Conservation (phyloP, 2,888 invertebrate species). For the Aporophyla lueneburgensis region DNA sequence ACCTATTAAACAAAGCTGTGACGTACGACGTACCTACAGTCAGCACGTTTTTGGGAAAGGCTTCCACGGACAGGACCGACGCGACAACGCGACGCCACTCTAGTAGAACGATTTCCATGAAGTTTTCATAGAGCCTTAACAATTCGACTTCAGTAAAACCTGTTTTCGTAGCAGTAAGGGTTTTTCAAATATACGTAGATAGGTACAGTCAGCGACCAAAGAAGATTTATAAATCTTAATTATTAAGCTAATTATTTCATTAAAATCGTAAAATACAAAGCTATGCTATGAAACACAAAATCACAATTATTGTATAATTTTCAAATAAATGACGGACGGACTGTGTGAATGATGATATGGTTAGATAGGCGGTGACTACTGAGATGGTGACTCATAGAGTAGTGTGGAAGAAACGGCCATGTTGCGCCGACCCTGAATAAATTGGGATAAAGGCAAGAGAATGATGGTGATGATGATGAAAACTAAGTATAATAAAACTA, state of each 20-base stretch:
- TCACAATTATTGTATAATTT: too few species aligned
- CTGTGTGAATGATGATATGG: too few species aligned
- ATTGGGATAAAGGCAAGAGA: too few species aligned
- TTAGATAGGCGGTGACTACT: too few species aligned
- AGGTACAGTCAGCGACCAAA: neutral
- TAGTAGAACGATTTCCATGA: neutral
- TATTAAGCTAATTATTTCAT: neutral
- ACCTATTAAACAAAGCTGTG: neutral
- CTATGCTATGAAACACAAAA: too few species aligned
- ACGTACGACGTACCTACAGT: neutral
- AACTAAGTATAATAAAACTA: too few species aligned
- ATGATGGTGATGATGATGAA: too few species aligned
- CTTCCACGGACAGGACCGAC: neutral
- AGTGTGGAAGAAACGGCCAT: too few species aligned
- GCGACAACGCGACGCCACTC: neutral
- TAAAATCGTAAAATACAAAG: neutral
- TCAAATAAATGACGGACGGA: too few species aligned
- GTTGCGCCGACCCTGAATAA: too few species aligned
- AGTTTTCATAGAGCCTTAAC: neutral
- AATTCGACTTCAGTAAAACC: neutral
- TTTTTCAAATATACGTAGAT: neutral
- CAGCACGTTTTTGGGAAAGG: neutral
- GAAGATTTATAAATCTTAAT: neutral
- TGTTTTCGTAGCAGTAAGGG: neutral
- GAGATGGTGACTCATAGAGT: too few species aligned